Percentiles rank a stretch among this genome's conserved stretches.
Evolutionary conservation across 2,113 vertebrate species (phyloP).

Genomic region (Thalassarche chlororhynchos): DNA sequence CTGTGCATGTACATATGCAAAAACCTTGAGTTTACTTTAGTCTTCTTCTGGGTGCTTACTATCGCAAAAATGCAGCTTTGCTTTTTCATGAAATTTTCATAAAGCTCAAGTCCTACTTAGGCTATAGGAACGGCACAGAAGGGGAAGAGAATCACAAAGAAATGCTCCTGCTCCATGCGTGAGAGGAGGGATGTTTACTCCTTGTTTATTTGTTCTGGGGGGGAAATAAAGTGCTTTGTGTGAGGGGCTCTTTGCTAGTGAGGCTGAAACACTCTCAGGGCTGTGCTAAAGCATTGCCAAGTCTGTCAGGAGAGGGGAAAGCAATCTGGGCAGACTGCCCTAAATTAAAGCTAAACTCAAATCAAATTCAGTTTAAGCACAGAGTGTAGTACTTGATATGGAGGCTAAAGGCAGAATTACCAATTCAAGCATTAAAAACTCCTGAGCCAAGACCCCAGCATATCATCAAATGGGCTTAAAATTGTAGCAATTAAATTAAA

Average conservation of each 20-base stretch:
- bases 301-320: conserved; percentile 23
- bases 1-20: not conserved
- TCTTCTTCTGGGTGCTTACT: not conserved
- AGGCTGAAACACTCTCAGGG: not conserved
- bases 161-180: rapidly evolving
- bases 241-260: not conserved
- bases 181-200: conserved; percentile 19
- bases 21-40: not conserved
- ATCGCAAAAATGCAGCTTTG: not conserved
- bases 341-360: not conserved
- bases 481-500: not conserved
- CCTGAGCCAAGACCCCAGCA: not conserved
- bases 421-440: not conserved
- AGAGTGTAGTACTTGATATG: not conserved
- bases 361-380: not conserved
- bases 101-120: not conserved
- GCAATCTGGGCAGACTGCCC: conserved; percentile 15
- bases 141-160: not conserved
- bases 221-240: conserved; percentile 44
- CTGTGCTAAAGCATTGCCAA: conserved; percentile 15
- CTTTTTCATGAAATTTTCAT: not conserved
- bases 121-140: not conserved
- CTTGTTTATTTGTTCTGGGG: conserved; percentile 51
- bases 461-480: not conserved
- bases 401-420: not conserved